Base-by-base conservation (phyloP, 2,113 vertebrate species). In the Bufo bufo region DNA sequence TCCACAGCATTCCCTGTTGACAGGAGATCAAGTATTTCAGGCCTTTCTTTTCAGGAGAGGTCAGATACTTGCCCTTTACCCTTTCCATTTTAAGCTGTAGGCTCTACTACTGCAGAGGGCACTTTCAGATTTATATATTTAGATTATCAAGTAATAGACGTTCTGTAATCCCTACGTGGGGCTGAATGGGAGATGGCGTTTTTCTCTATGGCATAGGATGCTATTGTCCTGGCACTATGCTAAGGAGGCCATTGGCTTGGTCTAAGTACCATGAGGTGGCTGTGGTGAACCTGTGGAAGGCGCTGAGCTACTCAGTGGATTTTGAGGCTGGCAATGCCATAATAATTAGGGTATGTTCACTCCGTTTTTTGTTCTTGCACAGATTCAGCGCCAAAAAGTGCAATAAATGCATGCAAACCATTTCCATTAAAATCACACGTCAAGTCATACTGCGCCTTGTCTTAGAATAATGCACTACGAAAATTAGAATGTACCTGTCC, bases 1-100 rank as follows among this genome's bases (percentile, higher is more conserved):
- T 50, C 65, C n/a, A 14, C 12, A 20, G 72, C 33, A n/a, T 49
- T 47, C 19, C 52, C 49, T 59, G 56, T 23, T 85, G 69, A 75
- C 61, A 85, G 52, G 16, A 72, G 65, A 43, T 61, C 4, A 59
- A 47, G 49, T 54, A 59, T 47, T 50, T 61, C 23, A 45, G 86
- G 10, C 50, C 47, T 56, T 71, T 78, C 43, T 71, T 47, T 79
- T 45, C 54, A 49, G 47, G 85, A 71, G 50, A 11, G 78, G 78
- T 81, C 78, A 87, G 61, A 87, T 87, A 81, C 17, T 87, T 82
- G 86, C 61, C 86, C 86, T 81, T 71, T 87, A 77, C 20, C 47
- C 77, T 82, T 82, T 81, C 78, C 19, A 16, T 17, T 82, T 82
- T 82, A 59, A 59, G 65, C 78, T 49, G 5, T 63, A 43, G 54